phyloP scores from a whole-genome alignment of 1,140 invertebrate genomes.

The Piezodorus guildinii region DNA sequence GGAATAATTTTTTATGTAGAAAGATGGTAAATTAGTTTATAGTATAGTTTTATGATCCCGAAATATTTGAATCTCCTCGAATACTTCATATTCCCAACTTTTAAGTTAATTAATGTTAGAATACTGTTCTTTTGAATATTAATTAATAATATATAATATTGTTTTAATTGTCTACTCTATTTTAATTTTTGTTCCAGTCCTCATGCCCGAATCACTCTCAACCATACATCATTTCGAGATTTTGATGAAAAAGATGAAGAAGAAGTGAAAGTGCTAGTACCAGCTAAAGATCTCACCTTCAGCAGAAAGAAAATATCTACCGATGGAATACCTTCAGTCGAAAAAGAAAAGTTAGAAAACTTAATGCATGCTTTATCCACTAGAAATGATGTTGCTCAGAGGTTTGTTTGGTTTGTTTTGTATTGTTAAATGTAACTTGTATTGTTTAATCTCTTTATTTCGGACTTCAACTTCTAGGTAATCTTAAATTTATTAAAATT shows the following conservation, averaged over 20 bases:
- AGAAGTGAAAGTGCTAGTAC: conserved; percentile 28
- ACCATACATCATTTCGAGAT: conserved; percentile 1
- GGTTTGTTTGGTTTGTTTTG: conserved; percentile 25
- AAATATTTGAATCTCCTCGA: no score
- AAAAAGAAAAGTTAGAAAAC: conserved; percentile 33
- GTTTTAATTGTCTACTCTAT: not conserved
- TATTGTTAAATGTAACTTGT: conserved; percentile 4
- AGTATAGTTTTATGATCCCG: no score
- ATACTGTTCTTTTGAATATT: no score
- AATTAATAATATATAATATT: no score
- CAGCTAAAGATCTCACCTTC: conserved; percentile 13
- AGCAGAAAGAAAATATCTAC: conserved; percentile 31
- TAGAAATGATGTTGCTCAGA: conserved; percentile 22
- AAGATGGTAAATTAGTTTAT: no score
- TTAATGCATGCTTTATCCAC: conserved; percentile 28
- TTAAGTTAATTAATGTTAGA: no score
- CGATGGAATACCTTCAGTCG: conserved; percentile 31
- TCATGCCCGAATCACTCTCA: conserved; percentile 33
- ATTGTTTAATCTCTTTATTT: no score
- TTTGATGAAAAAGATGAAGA: conserved; percentile 28
- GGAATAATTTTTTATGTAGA: no score
- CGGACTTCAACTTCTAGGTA: no score
- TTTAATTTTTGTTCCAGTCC: conserved; percentile 31
- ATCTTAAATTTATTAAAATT: no score
- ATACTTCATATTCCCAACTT: no score